Conservation (phyloP, 2,113 vertebrate species). For the Galeopterus variegatus region DNA sequence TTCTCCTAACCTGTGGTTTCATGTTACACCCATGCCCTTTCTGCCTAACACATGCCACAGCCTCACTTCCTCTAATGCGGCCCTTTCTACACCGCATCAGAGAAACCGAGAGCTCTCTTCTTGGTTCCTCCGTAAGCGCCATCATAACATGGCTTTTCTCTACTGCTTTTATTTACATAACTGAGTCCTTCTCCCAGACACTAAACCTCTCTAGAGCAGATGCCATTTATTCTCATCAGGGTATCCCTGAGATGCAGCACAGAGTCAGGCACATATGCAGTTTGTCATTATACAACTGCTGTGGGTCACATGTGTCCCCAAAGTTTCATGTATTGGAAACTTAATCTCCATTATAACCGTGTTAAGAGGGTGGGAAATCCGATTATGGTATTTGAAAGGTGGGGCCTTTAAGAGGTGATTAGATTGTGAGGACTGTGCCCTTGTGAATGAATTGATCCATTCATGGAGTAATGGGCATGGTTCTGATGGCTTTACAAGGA, state of each 20-base stretch:
- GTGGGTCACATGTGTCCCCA: too few relatives aligned
- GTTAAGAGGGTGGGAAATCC: too few relatives aligned
- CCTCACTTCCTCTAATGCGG: not conserved
- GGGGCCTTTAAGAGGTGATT: too few relatives aligned
- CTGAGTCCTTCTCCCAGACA: not conserved
- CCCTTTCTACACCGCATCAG: not conserved
- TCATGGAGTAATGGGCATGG: too few relatives aligned
- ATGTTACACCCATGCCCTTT: accelerated
- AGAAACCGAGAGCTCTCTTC: not conserved
- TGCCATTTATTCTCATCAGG: not conserved
- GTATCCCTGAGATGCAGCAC: too few relatives aligned
- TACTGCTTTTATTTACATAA: too few relatives aligned
- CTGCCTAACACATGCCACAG: not conserved
- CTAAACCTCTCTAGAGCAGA: not conserved
- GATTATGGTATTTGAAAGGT: too few relatives aligned
- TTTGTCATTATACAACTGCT: not conserved
- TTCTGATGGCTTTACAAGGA: too few relatives aligned
- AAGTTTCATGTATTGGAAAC: too few relatives aligned
- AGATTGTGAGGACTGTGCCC: too few relatives aligned
- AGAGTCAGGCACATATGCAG: not conserved
- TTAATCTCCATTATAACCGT: too few relatives aligned
- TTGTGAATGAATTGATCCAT: too few relatives aligned
- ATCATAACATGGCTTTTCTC: not conserved
- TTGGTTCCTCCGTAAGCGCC: not conserved
- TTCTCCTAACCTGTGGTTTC: not conserved